Evolutionary conservation across 2,888 invertebrate species (phyloP), one percentile per base, ranked within the genome.

Genomic region (Melieria omissa): DNA sequence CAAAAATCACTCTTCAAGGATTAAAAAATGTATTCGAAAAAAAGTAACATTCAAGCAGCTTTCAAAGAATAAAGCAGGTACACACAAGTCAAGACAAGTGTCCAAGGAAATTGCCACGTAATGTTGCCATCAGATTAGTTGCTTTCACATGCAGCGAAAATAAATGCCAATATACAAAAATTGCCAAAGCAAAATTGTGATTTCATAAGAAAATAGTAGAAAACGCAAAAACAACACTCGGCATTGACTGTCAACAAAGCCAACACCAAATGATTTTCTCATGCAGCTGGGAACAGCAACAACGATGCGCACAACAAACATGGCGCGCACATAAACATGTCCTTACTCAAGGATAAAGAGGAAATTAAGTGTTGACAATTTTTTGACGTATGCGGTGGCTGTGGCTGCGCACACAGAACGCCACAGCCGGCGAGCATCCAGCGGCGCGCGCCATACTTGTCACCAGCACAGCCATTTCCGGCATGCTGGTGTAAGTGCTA

Each of bases 291-390:
- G 9, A 4, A 52, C 52, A 52, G 52, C 52, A 9, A 52, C 52
- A 14, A 52, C 49, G 49, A 12, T 10, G 12, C 9, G 14, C 5
- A 52, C 12, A 52, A 52, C 6, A 52, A 6, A 9, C 5, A 52
- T n/a, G 10, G 29, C 16, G 49, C 57, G 14, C 42, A 71, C 73
- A 73, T 71, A 74, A 75, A 75, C 71, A 77, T 75, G 73, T 74
- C 73, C 68, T 65, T 70, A 61, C 64, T 67, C 70, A 70, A 71
- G 70, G 76, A 77, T 75, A 75, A 79, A 77, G 75, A 80, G 83
- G 82, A 83, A 83, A 83, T 83, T 80, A 81, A 80, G 80, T 82
- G 78, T 77, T 80, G 81, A 78, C 81, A 81, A 81, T 78, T 83
- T 81, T 79, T 80, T 52, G 52, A 52, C 14, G 4, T 52, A 52